Percentiles rank a stretch among this genome's conserved stretches.
phyloP scores from a whole-genome alignment of 2,113 vertebrate species.

The Recurvirostra avosetta region DNA sequence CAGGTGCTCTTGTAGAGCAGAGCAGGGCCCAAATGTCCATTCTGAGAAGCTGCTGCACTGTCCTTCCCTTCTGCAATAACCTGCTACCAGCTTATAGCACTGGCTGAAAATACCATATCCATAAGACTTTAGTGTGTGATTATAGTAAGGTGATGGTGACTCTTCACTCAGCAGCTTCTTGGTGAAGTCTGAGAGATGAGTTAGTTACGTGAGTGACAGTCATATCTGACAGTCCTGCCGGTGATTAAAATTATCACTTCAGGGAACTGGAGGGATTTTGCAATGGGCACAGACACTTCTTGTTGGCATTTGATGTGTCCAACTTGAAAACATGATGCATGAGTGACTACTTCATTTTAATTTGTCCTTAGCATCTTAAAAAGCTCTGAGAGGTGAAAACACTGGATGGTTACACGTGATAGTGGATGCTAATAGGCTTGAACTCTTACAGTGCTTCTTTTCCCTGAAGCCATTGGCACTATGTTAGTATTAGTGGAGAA shows the following conservation, averaged over 20 bases:
- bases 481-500: neutral
- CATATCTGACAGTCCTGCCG: neutral
- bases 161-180: neutral
- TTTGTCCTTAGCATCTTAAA: neutral
- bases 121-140: neutral
- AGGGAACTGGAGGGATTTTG: neutral
- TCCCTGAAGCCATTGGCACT: neutral
- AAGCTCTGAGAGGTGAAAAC: neutral
- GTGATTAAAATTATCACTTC: neutral
- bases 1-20: neutral
- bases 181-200: neutral
- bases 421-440: neutral
- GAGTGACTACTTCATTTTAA: neutral
- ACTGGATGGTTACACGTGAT: neutral
- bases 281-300: neutral
- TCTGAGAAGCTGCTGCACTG: neutral
- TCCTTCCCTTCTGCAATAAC: neutral
- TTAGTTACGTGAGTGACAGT: neutral
- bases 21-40: accelerated
- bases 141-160: neutral
- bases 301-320: neutral
- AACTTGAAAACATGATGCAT: neutral
- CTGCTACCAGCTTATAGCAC: neutral
- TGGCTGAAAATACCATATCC: neutral
- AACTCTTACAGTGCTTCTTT: neutral